Base-by-base conservation (phyloP, 2,113 vertebrate genomes). In the Tychaedon coryphoeus region DNA sequence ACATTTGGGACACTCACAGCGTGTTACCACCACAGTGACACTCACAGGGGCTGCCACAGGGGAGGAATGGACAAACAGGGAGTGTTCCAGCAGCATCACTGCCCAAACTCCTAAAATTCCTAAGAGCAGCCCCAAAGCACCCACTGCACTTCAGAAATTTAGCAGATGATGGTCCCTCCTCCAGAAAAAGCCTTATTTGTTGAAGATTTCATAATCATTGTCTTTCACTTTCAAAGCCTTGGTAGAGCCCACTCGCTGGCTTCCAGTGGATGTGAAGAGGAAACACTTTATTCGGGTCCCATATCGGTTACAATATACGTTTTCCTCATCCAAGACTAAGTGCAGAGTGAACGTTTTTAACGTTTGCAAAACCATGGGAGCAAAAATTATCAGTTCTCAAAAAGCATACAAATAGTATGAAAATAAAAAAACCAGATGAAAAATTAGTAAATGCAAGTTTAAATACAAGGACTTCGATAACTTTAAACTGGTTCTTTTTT, bases 61-160 rank as follows among this genome's bases (percentile, higher is more conserved):
- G 25, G 8, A 47, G 31, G 13, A 40, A 45, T 0, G 7, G 24
- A 31, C 25, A 5, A 25, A 29, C 6, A 1, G 0, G 4, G 42
- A 25, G 10, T 2, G 9, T 6, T 40, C 19, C 5, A 42, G 29
- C 4, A 67, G 71, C 53, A 50, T 16, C 57, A 8, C 1, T 17
- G 28, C 38, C 67, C 11, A 19, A 20, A 34, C 62, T 12, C 75
- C 38, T 7, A 3, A 4, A 34, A 14, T 25, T 33, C 6, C 33
- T 3, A 5, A 2, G 4, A 38, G 33, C 48, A 43, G 43, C 54
- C 38, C 62, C 15, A 23, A 16, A 31, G 33, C 3, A 58, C 18
- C 48, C 0, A 0, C 28, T 36, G 43, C 0, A 2, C 45, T 26
- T 10, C 17, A 12, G 29, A 22, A 36, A 6, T 33, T 0, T 0